These are phyloP conservation scores for Carettochelys insculpta DNA, from an alignment of 2,113 vertebrate species.

Conservation along the genomic window DNA sequence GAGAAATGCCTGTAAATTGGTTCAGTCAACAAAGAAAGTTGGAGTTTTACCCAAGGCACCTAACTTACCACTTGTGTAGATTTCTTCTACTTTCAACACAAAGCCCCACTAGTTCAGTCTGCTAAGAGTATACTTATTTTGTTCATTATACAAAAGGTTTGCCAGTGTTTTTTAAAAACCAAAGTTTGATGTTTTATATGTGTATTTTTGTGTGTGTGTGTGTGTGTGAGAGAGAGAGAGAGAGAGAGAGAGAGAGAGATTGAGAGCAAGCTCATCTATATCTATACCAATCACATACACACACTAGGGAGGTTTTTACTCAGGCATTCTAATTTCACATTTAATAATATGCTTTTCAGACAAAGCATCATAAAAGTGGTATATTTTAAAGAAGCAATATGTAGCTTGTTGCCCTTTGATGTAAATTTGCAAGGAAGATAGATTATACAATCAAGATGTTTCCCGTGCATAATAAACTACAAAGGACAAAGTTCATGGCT, in stretches of 20 bases:
- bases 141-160: conserved; percentile 29
- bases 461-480: conserved; percentile 60
- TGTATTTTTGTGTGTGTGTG: too few relatives aligned
- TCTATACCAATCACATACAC: too few relatives aligned
- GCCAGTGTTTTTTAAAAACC: conserved; percentile 26
- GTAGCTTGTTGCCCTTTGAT: conserved; percentile 43
- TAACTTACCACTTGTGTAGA: conserved; percentile 5
- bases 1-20: conserved; percentile 42
- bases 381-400: conserved; percentile 42
- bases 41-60: conserved; percentile 16
- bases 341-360: conserved; percentile 37
- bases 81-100: conserved; percentile 19
- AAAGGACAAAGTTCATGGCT: conserved; percentile 67
- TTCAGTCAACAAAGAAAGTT: conserved; percentile 28
- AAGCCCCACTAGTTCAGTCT: conserved; percentile 23
- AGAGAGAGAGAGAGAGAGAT: too few relatives aligned
- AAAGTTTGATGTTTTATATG: too few relatives aligned
- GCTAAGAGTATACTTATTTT: conserved; percentile 35
- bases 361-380: conserved; percentile 21
- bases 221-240: too few relatives aligned
- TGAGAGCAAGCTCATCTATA: too few relatives aligned
- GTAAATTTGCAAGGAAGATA: conserved; percentile 58
- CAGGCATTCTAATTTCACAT: background rate
- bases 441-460: conserved; percentile 63
- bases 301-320: background rate